These are phyloP conservation scores for Oxyscelio sp. DNA, from an alignment of 2,888 invertebrate species.

Conservation along the genomic window DNA sequence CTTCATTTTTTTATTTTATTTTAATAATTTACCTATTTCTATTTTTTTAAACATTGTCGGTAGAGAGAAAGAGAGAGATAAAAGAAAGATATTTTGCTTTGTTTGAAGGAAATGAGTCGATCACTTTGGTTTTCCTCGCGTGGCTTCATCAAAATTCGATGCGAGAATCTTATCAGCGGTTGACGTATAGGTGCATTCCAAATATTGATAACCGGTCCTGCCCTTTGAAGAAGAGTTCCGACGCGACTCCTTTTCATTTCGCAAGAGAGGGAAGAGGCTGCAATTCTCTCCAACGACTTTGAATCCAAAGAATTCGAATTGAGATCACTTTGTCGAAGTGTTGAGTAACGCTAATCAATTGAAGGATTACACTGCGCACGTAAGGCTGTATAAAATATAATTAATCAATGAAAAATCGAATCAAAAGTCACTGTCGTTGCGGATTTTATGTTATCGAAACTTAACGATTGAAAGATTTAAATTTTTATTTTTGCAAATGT, in stretches of 20 bases:
- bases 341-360: constrained; percentile 46
- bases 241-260: background rate
- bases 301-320: constrained; percentile 22
- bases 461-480: constrained; percentile 20
- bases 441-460: constrained; percentile 37
- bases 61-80: constrained; percentile 1
- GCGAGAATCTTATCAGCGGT: too few relatives aligned
- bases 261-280: background rate
- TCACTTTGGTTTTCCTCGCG: constrained; percentile 17
- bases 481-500: constrained; percentile 48
- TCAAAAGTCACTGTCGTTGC: constrained; percentile 19
- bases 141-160: too few relatives aligned
- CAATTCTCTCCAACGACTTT: constrained; percentile 33
- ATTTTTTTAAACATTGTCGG: constrained; percentile 23
- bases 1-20: too few relatives aligned
- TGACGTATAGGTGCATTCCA: constrained; percentile 54
- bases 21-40: constrained; percentile 18
- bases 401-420: constrained; percentile 33
- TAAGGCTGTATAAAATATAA: constrained; percentile 53
- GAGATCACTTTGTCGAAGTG: constrained; percentile 1
- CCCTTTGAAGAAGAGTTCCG: background rate
- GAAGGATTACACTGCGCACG: constrained; percentile 54
- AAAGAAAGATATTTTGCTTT: constrained; percentile 60
- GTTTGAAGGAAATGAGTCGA: constrained; percentile 47
- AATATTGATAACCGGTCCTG: constrained; percentile 56